Percentiles rank a stretch among this genome's conserved stretches.
These are phyloP conservation scores for Oenanthe oenanthe DNA, from an alignment of 2,113 vertebrate species.

Conservation along the genomic window DNA sequence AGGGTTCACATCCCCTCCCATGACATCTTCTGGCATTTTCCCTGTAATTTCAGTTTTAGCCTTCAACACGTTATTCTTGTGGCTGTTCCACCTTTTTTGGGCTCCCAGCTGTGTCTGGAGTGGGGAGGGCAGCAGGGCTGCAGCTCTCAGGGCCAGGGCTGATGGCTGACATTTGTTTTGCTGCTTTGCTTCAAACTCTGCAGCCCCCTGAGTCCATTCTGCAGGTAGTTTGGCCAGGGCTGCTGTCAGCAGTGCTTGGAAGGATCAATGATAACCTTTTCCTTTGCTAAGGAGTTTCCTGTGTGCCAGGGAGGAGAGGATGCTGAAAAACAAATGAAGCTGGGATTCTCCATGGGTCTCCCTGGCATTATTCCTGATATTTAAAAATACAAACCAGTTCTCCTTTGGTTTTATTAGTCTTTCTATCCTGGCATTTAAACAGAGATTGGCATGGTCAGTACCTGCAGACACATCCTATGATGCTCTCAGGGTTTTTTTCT, in stretches of 20 bases:
- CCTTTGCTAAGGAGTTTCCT: neutral
- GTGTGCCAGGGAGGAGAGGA: neutral
- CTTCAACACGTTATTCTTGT: rapidly evolving
- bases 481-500: neutral
- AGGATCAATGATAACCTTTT: constrained; percentile 46
- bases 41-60: neutral
- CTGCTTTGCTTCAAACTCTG: neutral
- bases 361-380: constrained; percentile 47
- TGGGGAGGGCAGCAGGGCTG: rapidly evolving
- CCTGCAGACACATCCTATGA: neutral
- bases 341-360: constrained; percentile 6
- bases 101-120: rapidly evolving
- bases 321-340: constrained; percentile 35
- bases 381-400: neutral
- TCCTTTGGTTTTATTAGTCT: neutral
- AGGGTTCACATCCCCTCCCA: neutral
- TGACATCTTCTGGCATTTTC: neutral
- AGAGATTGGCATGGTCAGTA: neutral
- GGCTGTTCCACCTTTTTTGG: neutral
- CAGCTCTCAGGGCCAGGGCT: neutral
- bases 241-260: rapidly evolving
- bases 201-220: neutral
- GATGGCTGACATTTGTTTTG: constrained; percentile 29
- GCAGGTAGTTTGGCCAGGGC: rapidly evolving
- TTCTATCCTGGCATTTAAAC: constrained; percentile 47